These are phyloP conservation scores for Hyla sarda DNA, from an alignment of 2,113 vertebrate species.

Conservation along the genomic window DNA sequence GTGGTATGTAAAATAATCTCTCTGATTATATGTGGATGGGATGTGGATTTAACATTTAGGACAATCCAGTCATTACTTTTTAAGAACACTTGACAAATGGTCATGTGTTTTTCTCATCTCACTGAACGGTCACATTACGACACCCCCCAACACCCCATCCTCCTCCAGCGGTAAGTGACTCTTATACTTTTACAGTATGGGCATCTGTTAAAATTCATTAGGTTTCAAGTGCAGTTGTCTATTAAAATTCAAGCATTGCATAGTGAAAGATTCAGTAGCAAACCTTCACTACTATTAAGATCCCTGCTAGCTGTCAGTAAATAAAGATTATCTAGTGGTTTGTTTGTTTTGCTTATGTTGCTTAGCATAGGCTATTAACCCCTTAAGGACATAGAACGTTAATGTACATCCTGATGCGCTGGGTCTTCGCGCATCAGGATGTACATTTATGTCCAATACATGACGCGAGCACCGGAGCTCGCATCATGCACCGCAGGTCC, in stretches of 20 bases:
- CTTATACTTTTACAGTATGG: not conserved
- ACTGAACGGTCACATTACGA: not conserved
- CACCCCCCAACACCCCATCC: not conserved
- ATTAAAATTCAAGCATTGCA: not conserved
- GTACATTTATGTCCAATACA: too few species aligned
- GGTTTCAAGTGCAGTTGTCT: not conserved
- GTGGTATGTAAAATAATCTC: constrained; percentile 57
- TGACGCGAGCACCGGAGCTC: too few species aligned
- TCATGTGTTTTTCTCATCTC: constrained; percentile 42
- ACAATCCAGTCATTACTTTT: constrained; percentile 62
- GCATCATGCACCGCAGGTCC: too few species aligned
- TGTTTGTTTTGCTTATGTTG: too few species aligned
- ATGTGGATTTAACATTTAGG: constrained; percentile 54
- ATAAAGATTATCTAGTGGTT: too few species aligned
- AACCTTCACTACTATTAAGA: too few species aligned
- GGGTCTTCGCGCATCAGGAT: too few species aligned
- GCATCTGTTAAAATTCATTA: not conserved
- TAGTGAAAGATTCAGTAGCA: not conserved
- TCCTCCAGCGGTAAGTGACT: not conserved
- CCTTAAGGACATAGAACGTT: too few species aligned
- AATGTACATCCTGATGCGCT: too few species aligned
- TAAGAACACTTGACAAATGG: constrained; percentile 57
- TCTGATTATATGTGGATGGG: constrained; percentile 46
- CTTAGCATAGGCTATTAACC: too few species aligned
- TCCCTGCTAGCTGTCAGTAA: too few species aligned